A percentile compares a stretch with the other conserved stretches of the same genome.
Conservation (phyloP, 2,113 vertebrate species). For the Pimephales promelas region DNA sequence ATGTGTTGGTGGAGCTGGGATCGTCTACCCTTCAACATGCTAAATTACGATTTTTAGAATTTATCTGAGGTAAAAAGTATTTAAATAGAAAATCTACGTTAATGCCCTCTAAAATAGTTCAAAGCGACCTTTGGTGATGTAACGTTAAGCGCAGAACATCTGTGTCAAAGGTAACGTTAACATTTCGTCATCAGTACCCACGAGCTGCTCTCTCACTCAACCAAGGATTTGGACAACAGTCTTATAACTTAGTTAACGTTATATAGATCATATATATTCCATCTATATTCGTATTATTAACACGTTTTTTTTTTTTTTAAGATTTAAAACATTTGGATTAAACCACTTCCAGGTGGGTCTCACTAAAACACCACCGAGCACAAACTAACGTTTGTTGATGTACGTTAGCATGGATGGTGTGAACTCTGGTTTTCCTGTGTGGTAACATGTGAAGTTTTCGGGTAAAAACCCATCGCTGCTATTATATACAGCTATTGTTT, state of each 20-base stretch:
- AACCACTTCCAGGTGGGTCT: neutral
- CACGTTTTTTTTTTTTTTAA: neutral
- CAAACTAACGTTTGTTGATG: too few relatives aligned
- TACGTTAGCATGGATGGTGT: too few relatives aligned
- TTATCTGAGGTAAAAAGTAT: too few relatives aligned
- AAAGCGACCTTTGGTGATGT: neutral
- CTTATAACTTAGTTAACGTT: too few relatives aligned
- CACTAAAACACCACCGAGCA: neutral
- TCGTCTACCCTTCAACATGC: neutral
- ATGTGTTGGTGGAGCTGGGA: neutral
- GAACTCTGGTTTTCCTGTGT: neutral
- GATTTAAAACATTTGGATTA: neutral
- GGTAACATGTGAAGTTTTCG: too few relatives aligned
- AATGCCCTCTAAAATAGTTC: neutral
- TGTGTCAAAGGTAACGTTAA: conserved; percentile 25
- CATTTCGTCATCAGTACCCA: neutral
- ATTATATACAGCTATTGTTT: neutral
- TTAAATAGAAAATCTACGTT: neutral
- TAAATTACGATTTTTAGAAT: neutral
- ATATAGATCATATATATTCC: too few relatives aligned
- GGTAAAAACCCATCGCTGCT: neutral
- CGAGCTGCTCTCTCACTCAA: neutral
- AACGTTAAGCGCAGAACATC: neutral
- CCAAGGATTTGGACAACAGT: neutral
- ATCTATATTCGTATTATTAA: too few relatives aligned